Evolutionary conservation across 2,888 invertebrate genomes (phyloP).

Genomic region (Syrista parreyssii): DNA sequence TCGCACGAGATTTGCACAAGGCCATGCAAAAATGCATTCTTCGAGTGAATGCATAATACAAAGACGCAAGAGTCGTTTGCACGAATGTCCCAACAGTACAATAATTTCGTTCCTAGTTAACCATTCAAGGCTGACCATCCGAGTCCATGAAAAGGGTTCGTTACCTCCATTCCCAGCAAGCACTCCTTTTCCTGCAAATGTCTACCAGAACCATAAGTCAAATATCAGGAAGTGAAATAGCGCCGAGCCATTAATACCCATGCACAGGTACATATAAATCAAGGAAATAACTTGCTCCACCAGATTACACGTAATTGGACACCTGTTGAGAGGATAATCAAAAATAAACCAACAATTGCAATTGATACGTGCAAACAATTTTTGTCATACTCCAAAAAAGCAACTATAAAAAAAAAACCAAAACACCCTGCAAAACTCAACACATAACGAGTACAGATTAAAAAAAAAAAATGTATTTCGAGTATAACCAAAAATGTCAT

Average conservation of each 20-base stretch:
- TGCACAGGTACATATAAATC: neutral
- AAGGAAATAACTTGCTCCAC: neutral
- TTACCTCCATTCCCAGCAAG: neutral
- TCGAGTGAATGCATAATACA: slow-evolving; percentile 26
- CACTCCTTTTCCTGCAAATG: slow-evolving; percentile 11
- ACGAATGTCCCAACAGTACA: slow-evolving; percentile 33
- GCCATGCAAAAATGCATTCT: slow-evolving; percentile 26
- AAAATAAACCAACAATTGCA: neutral
- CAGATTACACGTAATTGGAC: neutral
- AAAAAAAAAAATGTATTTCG: neutral
- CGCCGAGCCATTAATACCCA: neutral
- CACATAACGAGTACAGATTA: neutral
- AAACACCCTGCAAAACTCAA: no score
- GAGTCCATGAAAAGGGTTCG: slow-evolving; percentile 8
- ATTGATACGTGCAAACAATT: no score
- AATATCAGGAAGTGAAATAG: neutral
- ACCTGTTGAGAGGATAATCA: neutral
- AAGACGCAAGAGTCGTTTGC: slow-evolving; percentile 32
- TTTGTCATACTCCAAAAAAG: no score
- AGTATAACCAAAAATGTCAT: neutral
- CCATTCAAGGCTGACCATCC: slow-evolving; percentile 21
- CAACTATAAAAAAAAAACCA: no score
- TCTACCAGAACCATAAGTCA: slow-evolving; percentile 19
- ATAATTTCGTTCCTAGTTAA: slow-evolving; percentile 33
- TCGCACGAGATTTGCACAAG: slow-evolving; percentile 52